phyloP scores from a whole-genome alignment of 2,888 invertebrate species.

The Furcula furcula region DNA sequence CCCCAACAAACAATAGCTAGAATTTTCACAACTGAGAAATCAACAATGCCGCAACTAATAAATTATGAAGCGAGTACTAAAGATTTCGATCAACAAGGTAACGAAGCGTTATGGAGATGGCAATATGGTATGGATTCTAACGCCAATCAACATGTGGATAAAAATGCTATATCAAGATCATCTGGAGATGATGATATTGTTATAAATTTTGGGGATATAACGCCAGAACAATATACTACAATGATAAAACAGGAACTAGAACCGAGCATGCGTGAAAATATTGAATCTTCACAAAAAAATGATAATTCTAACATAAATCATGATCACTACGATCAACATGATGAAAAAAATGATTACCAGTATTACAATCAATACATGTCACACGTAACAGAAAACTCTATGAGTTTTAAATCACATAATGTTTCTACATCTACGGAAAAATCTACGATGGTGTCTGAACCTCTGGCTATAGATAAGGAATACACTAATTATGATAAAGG shows the following conservation, averaged over 20 bases:
- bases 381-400: slow-evolving; percentile 7
- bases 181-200: slow-evolving; percentile 65
- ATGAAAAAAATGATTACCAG: slow-evolving; percentile 14
- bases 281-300: slow-evolving; percentile 11
- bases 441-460: slow-evolving; percentile 5
- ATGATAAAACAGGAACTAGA: slow-evolving; percentile 59
- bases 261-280: slow-evolving; percentile 30
- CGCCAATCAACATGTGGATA: slow-evolving; percentile 49
- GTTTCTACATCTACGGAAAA: slow-evolving; percentile 13
- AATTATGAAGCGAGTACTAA: slow-evolving; percentile 65
- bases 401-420: slow-evolving; percentile 6
- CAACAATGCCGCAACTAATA: slow-evolving; percentile 63
- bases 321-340: slow-evolving; percentile 4
- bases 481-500: slow-evolving; percentile 3
- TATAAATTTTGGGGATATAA: slow-evolving; percentile 72
- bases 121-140: slow-evolving; percentile 66
- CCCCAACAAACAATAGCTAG: slow-evolving; percentile 52
- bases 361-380: slow-evolving; percentile 5
- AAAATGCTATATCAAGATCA: slow-evolving; percentile 70
- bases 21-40: slow-evolving; percentile 57
- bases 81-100: slow-evolving; percentile 59
- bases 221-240: slow-evolving; percentile 63
- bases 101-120: slow-evolving; percentile 72
- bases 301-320: slow-evolving; percentile 13
- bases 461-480: background rate